Conservation (phyloP, 2,797 vertebrate species). For the Knipowitschia caucasica region DNA sequence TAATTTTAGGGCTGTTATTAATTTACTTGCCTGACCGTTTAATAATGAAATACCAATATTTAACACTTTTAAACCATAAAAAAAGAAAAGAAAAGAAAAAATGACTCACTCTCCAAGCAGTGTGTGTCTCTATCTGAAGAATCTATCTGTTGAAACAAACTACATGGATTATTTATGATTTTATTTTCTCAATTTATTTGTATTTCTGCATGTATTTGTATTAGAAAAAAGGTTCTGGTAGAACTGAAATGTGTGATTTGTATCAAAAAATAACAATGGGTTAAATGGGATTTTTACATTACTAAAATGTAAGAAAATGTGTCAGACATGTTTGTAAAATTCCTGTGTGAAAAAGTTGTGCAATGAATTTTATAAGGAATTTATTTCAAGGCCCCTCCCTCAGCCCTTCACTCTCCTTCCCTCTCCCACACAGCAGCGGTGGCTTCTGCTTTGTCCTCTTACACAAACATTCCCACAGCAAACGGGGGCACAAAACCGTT, state of each 20-base stretch:
- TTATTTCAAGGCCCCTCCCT: conserved; percentile 22
- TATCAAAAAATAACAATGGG: too few species aligned
- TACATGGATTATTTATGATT: too few species aligned
- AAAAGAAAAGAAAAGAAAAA: too few species aligned
- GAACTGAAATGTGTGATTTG: too few species aligned
- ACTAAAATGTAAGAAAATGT: not conserved
- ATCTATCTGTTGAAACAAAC: too few species aligned
- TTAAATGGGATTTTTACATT: not conserved
- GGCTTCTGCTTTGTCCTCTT: conserved; percentile 65
- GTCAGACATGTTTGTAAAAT: not conserved
- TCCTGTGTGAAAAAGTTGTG: not conserved
- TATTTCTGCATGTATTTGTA: too few species aligned
- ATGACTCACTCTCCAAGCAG: too few species aligned
- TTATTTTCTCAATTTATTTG: too few species aligned
- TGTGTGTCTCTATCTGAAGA: too few species aligned
- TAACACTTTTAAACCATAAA: too few species aligned
- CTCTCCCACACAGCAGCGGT: conserved; percentile 63
- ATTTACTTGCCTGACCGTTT: not conserved
- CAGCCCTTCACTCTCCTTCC: conserved; percentile 40
- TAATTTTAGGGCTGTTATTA: not conserved
- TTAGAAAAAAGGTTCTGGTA: too few species aligned
- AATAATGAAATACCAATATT: too few species aligned
- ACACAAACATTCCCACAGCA: conserved; percentile 75
- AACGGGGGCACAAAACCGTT: conserved; percentile 63
- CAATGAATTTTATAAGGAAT: conserved; percentile 15